Conservation (phyloP, 2,888 invertebrate genomes). For the Caenorhabditis imperialis region DNA sequence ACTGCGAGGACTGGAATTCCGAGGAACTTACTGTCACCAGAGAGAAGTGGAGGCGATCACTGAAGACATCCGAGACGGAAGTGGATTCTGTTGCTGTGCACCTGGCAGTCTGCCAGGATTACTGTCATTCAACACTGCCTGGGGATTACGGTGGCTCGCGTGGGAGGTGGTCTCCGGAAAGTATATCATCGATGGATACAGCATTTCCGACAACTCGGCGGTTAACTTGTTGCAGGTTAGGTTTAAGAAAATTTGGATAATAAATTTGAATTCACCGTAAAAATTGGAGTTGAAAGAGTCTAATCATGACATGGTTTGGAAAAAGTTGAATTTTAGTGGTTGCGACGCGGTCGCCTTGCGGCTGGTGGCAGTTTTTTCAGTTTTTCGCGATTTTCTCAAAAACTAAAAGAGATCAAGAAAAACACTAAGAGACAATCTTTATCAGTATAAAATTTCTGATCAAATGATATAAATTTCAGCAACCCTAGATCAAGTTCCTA, state of each 20-base stretch:
- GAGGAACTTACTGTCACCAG: constrained; percentile 98
- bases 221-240: constrained; percentile 90
- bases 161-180: constrained; percentile 88
- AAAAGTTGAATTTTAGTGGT: too few species aligned
- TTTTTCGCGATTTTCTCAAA: too few species aligned
- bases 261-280: too few species aligned
- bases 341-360: too few species aligned
- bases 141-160: constrained; percentile 85
- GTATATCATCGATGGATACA: constrained; percentile 97
- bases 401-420: too few species aligned
- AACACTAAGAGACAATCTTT: too few species aligned
- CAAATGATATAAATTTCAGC: too few species aligned
- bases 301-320: too few species aligned
- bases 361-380: too few species aligned
- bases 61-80: constrained; percentile 95
- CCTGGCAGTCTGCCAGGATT: constrained; percentile 86
- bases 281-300: too few species aligned
- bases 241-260: neutral
- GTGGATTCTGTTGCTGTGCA: constrained; percentile 92
- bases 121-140: constrained; percentile 95
- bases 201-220: constrained; percentile 96
- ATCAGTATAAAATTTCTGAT: too few species aligned
- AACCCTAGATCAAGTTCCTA: too few species aligned
- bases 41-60: constrained; percentile 97
- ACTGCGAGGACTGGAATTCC: constrained; percentile 94